Percentiles rank a stretch among this genome's conserved stretches.
Evolutionary conservation across 2,797 vertebrate species (phyloP).

Genomic region (Acanthiza pusilla): DNA sequence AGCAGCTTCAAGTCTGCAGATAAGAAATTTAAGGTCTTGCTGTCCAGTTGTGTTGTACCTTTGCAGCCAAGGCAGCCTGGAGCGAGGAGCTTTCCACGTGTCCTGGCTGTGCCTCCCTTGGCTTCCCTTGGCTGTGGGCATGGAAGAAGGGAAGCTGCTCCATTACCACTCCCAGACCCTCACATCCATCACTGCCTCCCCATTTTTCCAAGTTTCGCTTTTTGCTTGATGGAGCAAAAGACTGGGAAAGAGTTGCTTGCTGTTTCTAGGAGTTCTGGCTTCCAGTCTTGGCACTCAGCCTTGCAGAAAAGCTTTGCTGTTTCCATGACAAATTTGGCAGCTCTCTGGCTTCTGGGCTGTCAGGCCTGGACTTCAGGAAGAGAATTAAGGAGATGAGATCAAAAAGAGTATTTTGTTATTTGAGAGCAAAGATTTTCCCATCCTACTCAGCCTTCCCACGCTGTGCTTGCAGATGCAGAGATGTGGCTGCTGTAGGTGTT

Average conservation of each 20-base stretch:
- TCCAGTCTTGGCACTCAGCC: neutral
- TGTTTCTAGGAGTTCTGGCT: neutral
- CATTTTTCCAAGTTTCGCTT: neutral
- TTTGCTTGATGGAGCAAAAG: neutral
- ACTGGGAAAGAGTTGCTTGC: neutral
- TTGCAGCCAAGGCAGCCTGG: neutral
- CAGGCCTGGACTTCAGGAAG: neutral
- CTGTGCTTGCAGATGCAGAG: neutral
- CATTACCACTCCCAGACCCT: neutral
- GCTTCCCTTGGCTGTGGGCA: neutral
- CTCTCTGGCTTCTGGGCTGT: neutral
- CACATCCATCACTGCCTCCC: neutral
- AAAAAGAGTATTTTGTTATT: neutral
- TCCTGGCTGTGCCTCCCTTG: neutral
- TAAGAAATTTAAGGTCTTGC: neutral
- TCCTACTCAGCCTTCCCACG: neutral
- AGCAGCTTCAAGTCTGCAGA: neutral
- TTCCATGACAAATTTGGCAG: conserved; percentile 9
- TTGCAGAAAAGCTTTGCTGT: neutral
- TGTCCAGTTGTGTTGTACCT: accelerated
- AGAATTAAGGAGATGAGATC: neutral
- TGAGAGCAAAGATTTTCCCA: neutral
- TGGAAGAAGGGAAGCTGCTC: neutral
- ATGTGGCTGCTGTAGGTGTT: neutral
- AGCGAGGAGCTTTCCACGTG: accelerated